phyloP scores from a whole-genome alignment of 2,888 invertebrate species.

The Cryptops parisi region DNA sequence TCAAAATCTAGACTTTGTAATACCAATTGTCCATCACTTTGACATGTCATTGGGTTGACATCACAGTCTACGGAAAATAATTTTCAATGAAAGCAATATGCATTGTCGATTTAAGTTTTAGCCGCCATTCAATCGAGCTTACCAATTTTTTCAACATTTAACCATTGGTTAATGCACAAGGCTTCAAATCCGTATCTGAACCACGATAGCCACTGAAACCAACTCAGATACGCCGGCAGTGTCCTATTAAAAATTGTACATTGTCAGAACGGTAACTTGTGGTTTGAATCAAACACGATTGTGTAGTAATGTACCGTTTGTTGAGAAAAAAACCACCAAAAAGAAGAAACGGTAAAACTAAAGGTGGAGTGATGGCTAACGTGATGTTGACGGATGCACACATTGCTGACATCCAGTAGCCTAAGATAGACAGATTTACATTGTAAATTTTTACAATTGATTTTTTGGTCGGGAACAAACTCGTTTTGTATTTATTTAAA shows the following conservation, averaged over 20 bases:
- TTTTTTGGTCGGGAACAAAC: neutral
- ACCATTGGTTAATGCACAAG: slow-evolving; percentile 32
- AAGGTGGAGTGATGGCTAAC: slow-evolving; percentile 74
- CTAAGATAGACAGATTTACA: slow-evolving; percentile 34
- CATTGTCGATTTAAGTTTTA: no score
- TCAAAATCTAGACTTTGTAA: no score
- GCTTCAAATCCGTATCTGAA: slow-evolving; percentile 32
- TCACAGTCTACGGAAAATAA: no score
- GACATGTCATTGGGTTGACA: no score
- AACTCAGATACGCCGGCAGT: slow-evolving; percentile 24
- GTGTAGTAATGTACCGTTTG: slow-evolving; percentile 61
- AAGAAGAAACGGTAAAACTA: slow-evolving; percentile 81
- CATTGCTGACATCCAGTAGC: slow-evolving; percentile 79
- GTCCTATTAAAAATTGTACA: slow-evolving; percentile 20
- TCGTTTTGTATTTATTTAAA: neutral
- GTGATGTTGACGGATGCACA: slow-evolving; percentile 75
- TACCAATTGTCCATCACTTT: no score
- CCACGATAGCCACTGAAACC: slow-evolving; percentile 31
- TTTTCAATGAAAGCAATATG: no score
- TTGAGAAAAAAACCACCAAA: slow-evolving; percentile 95
- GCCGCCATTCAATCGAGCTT: no score
- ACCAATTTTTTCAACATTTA: slow-evolving; percentile 25
- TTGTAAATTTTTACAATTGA: neutral
- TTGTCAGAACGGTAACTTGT: neutral
- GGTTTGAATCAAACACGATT: no score